Conservation (phyloP, 2,797 vertebrate genomes). For the Cirrhinus mrigala region DNA sequence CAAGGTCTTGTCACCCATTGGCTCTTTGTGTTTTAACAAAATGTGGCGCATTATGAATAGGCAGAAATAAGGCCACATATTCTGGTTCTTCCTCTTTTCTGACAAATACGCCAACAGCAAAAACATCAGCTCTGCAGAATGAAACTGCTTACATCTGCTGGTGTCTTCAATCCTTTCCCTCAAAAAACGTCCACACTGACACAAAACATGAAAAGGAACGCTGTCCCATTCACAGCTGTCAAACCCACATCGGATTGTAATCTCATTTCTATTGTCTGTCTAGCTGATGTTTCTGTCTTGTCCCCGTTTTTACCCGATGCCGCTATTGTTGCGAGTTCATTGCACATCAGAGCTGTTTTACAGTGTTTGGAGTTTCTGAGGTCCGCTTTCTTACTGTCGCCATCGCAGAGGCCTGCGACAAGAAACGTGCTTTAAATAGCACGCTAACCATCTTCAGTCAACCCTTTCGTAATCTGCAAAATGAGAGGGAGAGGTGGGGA, state of each 20-base stretch:
- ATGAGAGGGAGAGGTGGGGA: constrained; percentile 16
- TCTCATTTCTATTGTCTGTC: constrained; percentile 59
- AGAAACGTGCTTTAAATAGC: constrained; percentile 60
- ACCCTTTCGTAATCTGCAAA: constrained; percentile 41
- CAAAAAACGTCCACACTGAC: constrained; percentile 61
- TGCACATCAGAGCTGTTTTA: constrained; percentile 64
- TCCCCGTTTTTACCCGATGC: constrained; percentile 32
- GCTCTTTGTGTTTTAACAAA: neutral
- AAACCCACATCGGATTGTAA: constrained; percentile 47
- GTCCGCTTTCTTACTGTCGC: constrained; percentile 47
- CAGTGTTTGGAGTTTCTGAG: constrained; percentile 31
- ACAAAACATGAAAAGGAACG: constrained; percentile 51
- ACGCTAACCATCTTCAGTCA: constrained; percentile 44
- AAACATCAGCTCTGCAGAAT: constrained; percentile 31
- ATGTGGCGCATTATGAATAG: neutral
- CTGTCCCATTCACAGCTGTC: constrained; percentile 39
- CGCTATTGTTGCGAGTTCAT: constrained; percentile 56
- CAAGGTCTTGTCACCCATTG: neutral
- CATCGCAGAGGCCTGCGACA: constrained; percentile 11
- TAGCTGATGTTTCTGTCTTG: constrained; percentile 31
- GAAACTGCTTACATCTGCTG: constrained; percentile 58
- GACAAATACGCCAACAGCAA: constrained; percentile 15
- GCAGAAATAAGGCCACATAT: constrained; percentile 8
- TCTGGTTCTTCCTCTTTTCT: constrained; percentile 14
- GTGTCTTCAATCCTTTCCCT: constrained; percentile 61